These are phyloP conservation scores for Nysson spinosus DNA, from an alignment of 2,888 invertebrate species.

Conservation along the genomic window DNA sequence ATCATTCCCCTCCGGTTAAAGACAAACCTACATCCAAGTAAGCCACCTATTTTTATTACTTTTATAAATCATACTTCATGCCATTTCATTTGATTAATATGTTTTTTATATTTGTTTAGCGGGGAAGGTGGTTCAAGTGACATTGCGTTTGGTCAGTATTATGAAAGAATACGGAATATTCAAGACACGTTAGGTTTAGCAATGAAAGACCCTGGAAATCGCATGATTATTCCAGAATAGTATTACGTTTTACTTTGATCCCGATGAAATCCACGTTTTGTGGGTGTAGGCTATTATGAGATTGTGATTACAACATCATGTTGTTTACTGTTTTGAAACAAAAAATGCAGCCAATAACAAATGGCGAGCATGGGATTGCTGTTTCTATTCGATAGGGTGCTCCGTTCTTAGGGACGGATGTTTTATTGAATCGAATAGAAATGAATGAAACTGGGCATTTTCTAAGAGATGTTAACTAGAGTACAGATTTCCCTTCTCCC, in stretches of 20 bases:
- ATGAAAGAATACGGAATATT: conserved; percentile 61
- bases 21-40: conserved; percentile 49
- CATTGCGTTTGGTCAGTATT: conserved; percentile 59
- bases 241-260: conserved; percentile 33
- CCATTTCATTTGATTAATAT: neutral
- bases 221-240: conserved; percentile 49
- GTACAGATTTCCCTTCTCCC: conserved; percentile 2
- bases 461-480: neutral
- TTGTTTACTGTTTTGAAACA: conserved; percentile 19
- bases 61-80: too few relatives aligned
- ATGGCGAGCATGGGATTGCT: conserved; percentile 53
- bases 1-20: conserved; percentile 65
- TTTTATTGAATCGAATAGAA: neutral
- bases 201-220: conserved; percentile 51
- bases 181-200: conserved; percentile 63
- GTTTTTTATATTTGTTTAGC: conserved; percentile 24
- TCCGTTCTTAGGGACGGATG: too few relatives aligned
- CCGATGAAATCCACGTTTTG: neutral
- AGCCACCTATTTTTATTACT: too few relatives aligned
- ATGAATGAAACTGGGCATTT: conserved; percentile 48
- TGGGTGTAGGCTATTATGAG: neutral
- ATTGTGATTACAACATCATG: conserved; percentile 29
- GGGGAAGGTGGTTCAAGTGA: conserved; percentile 34
- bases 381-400: conserved; percentile 49
- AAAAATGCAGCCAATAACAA: conserved; percentile 13